A percentile compares a stretch with the other conserved stretches of the same genome.
Evolutionary conservation across 2,797 vertebrate species (phyloP).

Genomic region (Lacerta agilis): DNA sequence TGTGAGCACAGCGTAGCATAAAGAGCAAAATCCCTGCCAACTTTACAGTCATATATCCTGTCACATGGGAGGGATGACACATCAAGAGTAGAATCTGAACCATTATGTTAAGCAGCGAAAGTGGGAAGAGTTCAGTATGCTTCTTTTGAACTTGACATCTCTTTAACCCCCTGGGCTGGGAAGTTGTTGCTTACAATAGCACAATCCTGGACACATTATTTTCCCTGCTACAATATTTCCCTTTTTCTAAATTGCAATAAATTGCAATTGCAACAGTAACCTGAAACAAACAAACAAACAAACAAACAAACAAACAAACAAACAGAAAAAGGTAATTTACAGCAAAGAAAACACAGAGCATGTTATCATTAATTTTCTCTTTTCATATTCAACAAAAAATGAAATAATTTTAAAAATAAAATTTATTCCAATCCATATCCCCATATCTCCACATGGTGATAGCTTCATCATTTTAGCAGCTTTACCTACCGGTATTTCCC

Average conservation of each 20-base stretch:
- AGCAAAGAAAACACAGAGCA: neutral
- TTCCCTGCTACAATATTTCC: neutral
- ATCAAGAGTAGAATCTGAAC: constrained; percentile 26
- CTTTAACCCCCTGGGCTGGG: neutral
- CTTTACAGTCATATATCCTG: constrained; percentile 53
- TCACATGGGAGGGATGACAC: constrained; percentile 56
- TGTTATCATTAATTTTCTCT: neutral
- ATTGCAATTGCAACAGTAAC: neutral
- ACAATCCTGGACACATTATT: neutral
- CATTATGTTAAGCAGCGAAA: constrained; percentile 15
- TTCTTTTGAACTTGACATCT: neutral
- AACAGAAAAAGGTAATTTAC: neutral
- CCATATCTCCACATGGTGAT: neutral
- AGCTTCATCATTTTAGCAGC: neutral
- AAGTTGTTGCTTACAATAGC: neutral
- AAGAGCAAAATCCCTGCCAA: constrained; percentile 24
- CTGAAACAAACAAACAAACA: neutral
- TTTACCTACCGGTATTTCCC: neutral
- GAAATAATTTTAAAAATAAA: neutral
- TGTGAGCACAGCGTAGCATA: constrained; percentile 19
- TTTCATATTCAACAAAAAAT: neutral
- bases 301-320: neutral
- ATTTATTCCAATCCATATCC: neutral
- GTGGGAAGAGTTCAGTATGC: neutral
- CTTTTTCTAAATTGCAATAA: neutral